Evolutionary conservation across 2,113 vertebrate genomes (phyloP).

Genomic region (Etheostoma spectabile): DNA sequence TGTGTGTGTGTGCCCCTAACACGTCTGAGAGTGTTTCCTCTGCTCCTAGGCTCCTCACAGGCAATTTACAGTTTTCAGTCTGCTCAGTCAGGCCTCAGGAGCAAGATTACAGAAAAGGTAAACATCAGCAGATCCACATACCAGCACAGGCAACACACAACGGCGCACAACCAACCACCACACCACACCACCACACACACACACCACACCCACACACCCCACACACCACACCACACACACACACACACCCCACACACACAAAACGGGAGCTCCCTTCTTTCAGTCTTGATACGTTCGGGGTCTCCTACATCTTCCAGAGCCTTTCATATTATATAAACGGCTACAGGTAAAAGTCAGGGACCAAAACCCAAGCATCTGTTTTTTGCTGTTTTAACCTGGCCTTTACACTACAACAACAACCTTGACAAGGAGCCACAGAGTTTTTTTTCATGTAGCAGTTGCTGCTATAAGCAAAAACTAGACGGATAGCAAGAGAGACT

Average conservation of each 20-base stretch:
- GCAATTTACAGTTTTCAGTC: constrained; percentile 71
- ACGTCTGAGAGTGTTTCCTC: constrained; percentile 59
- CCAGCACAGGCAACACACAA: neutral
- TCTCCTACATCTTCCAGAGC: constrained; percentile 18
- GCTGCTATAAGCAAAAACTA: constrained; percentile 41
- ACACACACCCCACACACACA: constrained; percentile 13
- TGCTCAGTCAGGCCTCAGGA: constrained; percentile 65
- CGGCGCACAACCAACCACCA: neutral
- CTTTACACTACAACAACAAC: constrained; percentile 39
- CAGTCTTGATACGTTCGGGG: constrained; percentile 16
- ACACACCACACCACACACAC: neutral
- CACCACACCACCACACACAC: neutral
- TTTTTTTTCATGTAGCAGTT: constrained; percentile 16
- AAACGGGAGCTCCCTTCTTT: too few species aligned
- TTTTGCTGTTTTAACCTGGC: constrained; percentile 26
- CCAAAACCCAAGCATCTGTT: constrained; percentile 31
- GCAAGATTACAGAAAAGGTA: constrained; percentile 66
- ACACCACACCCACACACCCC: too few species aligned
- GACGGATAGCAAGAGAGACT: constrained; percentile 9
- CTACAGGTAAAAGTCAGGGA: constrained; percentile 34
- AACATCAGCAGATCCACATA: constrained; percentile 61
- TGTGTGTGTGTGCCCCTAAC: constrained; percentile 26
- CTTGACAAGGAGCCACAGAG: constrained; percentile 7
- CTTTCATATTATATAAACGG: neutral
- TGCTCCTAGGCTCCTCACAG: constrained; percentile 63